Conservation (phyloP, 2,113 vertebrate genomes). For the Cebus imitator region DNA sequence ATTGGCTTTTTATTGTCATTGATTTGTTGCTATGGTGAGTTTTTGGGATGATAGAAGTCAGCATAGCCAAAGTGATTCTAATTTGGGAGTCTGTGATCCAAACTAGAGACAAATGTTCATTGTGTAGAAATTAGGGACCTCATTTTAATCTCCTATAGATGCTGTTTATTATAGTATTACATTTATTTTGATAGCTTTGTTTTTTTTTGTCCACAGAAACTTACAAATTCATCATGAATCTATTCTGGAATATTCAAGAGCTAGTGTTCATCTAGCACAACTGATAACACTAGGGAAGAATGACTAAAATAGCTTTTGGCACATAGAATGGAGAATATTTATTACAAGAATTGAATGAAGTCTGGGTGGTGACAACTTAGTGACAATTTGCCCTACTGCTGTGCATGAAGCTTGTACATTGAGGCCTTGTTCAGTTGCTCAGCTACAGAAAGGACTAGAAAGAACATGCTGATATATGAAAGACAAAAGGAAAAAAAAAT, state of each 20-base stretch:
- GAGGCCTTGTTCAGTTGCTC: not conserved
- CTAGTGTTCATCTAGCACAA: not conserved
- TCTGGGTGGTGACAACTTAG: not conserved
- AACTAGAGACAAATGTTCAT: not conserved
- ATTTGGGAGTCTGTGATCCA: not conserved
- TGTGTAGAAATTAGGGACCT: not conserved
- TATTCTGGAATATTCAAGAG: not conserved
- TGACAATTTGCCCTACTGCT: not conserved
- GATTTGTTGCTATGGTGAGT: not conserved
- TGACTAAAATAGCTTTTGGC: not conserved
- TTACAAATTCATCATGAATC: not conserved
- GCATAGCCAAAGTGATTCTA: not conserved
- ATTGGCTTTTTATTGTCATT: not conserved
- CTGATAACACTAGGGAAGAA: not conserved
- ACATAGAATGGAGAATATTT: not conserved
- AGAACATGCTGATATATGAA: not conserved
- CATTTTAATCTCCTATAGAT: not conserved
- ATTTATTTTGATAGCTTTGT: not conserved
- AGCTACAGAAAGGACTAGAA: not conserved
- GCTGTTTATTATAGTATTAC: not conserved
- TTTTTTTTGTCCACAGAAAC: not conserved
- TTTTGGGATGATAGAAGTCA: not conserved
- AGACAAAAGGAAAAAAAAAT: not conserved
- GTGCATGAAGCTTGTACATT: not conserved
- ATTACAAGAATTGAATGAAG: not conserved